phyloP scores from a whole-genome alignment of 1,140 invertebrate genomes.

The Dendroctonus ponderosae region DNA sequence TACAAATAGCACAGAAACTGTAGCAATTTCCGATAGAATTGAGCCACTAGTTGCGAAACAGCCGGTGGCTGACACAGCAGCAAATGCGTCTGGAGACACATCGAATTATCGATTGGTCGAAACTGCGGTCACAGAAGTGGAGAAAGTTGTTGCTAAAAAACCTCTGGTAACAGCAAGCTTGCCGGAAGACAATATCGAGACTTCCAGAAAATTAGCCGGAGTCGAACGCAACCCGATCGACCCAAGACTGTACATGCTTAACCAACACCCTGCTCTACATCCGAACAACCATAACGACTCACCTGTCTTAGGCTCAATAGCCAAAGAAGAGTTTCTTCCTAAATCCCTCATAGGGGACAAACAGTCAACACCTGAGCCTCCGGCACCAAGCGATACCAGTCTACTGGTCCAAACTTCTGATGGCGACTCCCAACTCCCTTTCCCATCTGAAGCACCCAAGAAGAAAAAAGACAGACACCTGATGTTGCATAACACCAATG shows the following conservation, averaged over 20 bases:
- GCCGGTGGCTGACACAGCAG: background rate
- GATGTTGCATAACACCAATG: conserved; percentile 18
- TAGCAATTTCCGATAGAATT: background rate
- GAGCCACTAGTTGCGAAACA: background rate
- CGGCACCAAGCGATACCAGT: background rate
- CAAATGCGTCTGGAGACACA: too few species aligned
- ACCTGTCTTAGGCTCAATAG: conserved; percentile 1
- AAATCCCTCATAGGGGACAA: conserved; percentile 35
- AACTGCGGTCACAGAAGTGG: too few species aligned
- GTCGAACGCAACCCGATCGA: conserved; percentile 31
- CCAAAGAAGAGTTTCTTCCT: conserved; percentile 38
- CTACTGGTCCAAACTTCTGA: background rate
- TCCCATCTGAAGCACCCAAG: conserved; percentile 29
- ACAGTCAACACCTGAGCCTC: background rate
- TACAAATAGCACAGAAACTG: conserved; percentile 7
- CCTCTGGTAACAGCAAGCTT: too few species aligned
- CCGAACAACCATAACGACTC: conserved; percentile 37
- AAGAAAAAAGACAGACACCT: conserved; percentile 27
- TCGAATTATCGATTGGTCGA: too few species aligned
- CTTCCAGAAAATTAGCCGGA: background rate
- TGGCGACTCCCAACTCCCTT: conserved; percentile 14
- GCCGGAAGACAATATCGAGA: background rate
- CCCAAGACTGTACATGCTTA: conserved; percentile 38
- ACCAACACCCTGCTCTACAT: conserved; percentile 17
- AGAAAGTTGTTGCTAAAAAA: too few species aligned